A percentile compares a stretch with the other conserved stretches of the same genome.
Evolutionary conservation across 2,888 invertebrate species (phyloP).

Genomic region (Melolontha melolontha): DNA sequence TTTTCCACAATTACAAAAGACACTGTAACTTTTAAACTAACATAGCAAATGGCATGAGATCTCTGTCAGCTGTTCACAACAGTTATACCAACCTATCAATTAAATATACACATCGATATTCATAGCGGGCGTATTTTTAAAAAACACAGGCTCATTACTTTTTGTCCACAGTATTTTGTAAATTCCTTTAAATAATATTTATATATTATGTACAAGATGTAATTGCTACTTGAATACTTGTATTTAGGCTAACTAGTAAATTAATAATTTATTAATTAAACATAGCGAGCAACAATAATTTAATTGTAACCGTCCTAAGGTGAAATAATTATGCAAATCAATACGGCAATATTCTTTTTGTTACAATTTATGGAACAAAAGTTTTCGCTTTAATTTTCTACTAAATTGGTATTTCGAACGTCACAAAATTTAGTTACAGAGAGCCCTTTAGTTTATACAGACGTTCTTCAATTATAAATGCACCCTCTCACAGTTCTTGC

Average conservation of each 20-base stretch:
- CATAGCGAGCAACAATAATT: conserved; percentile 18
- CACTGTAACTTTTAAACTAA: too few species aligned
- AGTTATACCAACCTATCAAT: too few species aligned
- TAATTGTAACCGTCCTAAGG: conserved; percentile 17
- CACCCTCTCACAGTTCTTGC: conserved; percentile 50
- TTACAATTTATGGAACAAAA: conserved; percentile 27
- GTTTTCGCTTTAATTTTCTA: conserved; percentile 43
- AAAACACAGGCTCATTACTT: too few species aligned
- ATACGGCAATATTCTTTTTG: conserved; percentile 30
- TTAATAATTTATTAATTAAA: conserved; percentile 19
- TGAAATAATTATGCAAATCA: conserved; percentile 27
- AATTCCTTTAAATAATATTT: too few species aligned
- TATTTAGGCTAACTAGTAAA: neutral
- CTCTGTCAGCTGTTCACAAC: too few species aligned
- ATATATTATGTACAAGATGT: too few species aligned
- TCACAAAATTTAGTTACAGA: conserved; percentile 45
- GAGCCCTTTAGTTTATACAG: conserved; percentile 48
- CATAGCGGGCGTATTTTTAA: too few species aligned
- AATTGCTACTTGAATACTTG: too few species aligned
- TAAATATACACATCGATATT: too few species aligned
- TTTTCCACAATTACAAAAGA: too few species aligned
- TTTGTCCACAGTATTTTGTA: too few species aligned
- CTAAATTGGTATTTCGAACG: conserved; percentile 48
- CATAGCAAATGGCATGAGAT: too few species aligned
- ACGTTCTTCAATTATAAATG: conserved; percentile 54